Base-by-base conservation (phyloP, 2,888 invertebrate species). In the Drosophila meridionalis region DNA sequence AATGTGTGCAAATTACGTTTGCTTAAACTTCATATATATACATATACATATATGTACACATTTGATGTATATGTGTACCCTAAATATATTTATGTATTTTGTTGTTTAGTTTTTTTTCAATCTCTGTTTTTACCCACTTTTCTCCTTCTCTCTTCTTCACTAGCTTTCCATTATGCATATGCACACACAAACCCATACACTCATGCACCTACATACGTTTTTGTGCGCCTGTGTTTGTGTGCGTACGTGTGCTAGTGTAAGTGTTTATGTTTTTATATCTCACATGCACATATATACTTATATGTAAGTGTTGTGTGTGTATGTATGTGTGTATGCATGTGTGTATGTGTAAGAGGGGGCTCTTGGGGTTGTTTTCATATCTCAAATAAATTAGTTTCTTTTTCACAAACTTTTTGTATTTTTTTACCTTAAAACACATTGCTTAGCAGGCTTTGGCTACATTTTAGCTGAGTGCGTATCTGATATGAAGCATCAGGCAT, bases 311-410 rank as follows among this genome's bases (percentile, higher is more conserved):
- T 20, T 14, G 34, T 30, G 57, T 20, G 20, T 20, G 20, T 20
- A 26, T 12, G 5, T 26, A 4, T 14, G 34, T 30, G 57, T 20
- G 20, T 20, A 43, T 50, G 4, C 20, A 43, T 40, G 12, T 47
- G 32, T 50, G 34, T 43, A 52, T 58, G 52, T 68, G 32, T 34
- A 64, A 64, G 55, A 11, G 48, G 59, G 55, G 59, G 72, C 28
- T 59, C 20, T 66, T 65, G 65, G 72, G 72, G 69, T 60, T 60
- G 69, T 59, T 69, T 69, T 69, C 38, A 56, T 53, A 62, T 38
- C 28, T 32, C 5, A 43, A 58, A 20, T 32, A 20, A 11, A 40
- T 43, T 42, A 9, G n/a, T 9, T 32, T 9, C 9, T 50, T 43
- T n/a, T 32, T n/a, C 32, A 32, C 9, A 11, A 30, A 32, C 32